Conservation (phyloP, 2,113 vertebrate genomes). For the Halcyon senegalensis region DNA sequence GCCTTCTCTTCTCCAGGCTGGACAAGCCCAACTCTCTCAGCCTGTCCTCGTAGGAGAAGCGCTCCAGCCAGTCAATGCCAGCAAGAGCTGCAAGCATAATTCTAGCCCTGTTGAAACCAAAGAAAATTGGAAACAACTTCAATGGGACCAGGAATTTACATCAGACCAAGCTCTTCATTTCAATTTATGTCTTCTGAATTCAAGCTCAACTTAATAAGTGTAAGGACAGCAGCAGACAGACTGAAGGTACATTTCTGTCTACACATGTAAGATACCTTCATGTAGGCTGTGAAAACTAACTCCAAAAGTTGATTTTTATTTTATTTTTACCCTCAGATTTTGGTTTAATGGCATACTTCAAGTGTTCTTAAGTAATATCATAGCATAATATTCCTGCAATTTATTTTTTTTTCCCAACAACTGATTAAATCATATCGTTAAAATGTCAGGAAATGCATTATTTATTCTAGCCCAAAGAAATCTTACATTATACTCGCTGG, state of each 20-base stretch:
- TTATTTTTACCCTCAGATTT: neutral
- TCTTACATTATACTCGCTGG: neutral
- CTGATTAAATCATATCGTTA: neutral
- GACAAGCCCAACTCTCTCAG: too few species aligned
- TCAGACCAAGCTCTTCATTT: neutral
- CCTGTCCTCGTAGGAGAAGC: too few species aligned
- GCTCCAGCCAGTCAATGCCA: neutral
- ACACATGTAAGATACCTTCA: fast-evolving
- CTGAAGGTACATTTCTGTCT: neutral
- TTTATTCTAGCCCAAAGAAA: neutral
- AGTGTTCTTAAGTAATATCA: neutral
- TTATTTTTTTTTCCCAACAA: neutral
- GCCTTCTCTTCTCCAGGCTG: too few species aligned
- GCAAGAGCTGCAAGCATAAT: neutral
- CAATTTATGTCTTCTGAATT: neutral
- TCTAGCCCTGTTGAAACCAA: neutral
- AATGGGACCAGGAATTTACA: neutral
- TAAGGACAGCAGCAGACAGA: neutral
- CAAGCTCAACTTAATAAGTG: neutral
- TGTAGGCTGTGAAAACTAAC: neutral
- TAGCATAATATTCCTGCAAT: neutral
- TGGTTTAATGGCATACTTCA: neutral
- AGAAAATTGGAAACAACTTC: neutral
- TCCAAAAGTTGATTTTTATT: neutral
- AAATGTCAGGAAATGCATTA: neutral